Evolutionary conservation across 2,113 vertebrate species (phyloP).

Genomic region (Nanger granti): DNA sequence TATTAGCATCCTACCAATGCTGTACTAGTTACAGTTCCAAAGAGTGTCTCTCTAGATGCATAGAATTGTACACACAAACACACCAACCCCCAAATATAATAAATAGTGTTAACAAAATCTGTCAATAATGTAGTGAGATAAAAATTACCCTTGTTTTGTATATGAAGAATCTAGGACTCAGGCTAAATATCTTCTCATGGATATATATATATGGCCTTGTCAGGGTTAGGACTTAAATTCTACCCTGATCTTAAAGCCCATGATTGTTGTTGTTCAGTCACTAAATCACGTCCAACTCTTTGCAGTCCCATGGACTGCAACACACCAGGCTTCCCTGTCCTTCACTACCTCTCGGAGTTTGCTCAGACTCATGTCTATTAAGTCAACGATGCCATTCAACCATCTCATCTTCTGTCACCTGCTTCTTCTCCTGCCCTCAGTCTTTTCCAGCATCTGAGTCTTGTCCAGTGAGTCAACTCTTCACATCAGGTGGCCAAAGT

Average conservation of each 20-base stretch:
- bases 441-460: not conserved
- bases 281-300: not conserved
- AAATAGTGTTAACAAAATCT: not conserved
- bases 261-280: not conserved
- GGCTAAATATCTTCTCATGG: not conserved
- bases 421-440: not conserved
- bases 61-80: not conserved
- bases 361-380: not conserved
- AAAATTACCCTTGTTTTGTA: slow-evolving; percentile 6
- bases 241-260: not conserved
- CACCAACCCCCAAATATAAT: not conserved
- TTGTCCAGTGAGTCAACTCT: not conserved
- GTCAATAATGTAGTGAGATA: not conserved
- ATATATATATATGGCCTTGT: not conserved
- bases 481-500: not conserved
- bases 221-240: not conserved
- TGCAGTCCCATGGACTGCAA: not conserved
- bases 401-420: not conserved
- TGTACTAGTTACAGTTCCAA: not conserved
- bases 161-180: slow-evolving; percentile 1
- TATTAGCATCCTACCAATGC: not conserved
- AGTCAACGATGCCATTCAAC: not conserved
- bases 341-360: not conserved
- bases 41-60: not conserved
- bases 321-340: not conserved